These are phyloP conservation scores for Aelia acuminata DNA, from an alignment of 2,888 invertebrate species.

Conservation along the genomic window DNA sequence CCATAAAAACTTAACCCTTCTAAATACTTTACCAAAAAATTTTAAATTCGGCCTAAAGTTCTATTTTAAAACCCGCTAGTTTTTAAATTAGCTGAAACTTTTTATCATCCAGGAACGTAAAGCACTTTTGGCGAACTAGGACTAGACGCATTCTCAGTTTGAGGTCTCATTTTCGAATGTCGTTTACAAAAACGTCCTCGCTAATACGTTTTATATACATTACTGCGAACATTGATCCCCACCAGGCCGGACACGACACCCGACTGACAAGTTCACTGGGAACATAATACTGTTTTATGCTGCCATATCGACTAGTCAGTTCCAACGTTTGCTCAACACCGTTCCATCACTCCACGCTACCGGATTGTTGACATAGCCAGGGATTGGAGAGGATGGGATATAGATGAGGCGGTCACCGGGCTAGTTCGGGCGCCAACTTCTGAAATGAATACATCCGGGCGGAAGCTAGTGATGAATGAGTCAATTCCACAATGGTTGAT, in stretches of 20 bases:
- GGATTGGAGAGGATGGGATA: background rate
- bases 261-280: too few species aligned
- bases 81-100: too few species aligned
- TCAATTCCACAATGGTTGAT: slow-evolving; percentile 43
- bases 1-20: too few species aligned
- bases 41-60: too few species aligned
- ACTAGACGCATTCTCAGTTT: too few species aligned
- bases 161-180: too few species aligned
- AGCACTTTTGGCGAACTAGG: too few species aligned
- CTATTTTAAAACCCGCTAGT: too few species aligned
- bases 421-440: background rate
- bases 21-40: too few species aligned
- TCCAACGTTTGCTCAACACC: background rate
- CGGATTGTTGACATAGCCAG: background rate
- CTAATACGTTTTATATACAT: background rate
- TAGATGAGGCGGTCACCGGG: background rate
- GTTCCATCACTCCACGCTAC: background rate
- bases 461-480: slow-evolving; percentile 42
- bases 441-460: slow-evolving; percentile 46
- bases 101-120: too few species aligned
- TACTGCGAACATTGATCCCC: background rate
- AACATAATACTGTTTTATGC: background rate
- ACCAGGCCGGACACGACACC: background rate
- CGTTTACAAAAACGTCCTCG: too few species aligned
- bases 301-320: background rate